These are phyloP conservation scores for Portunus trituberculatus DNA, from an alignment of 1,140 invertebrate species.

Conservation along the genomic window DNA sequence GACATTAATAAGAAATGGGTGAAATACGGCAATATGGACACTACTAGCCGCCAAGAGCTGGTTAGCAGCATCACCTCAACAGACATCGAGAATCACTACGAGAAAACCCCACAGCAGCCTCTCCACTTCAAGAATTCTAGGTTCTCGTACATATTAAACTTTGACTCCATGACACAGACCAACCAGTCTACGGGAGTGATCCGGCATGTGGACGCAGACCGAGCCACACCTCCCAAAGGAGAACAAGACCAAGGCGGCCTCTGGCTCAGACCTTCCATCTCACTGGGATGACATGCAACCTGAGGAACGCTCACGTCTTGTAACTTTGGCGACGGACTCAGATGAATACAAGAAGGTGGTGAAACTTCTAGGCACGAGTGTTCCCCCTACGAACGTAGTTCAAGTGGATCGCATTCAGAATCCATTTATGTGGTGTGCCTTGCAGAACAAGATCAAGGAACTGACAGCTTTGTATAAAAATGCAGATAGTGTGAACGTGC, in stretches of 20 bases:
- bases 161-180: constrained; percentile 56
- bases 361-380: background rate
- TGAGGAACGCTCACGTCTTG: constrained; percentile 25
- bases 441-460: constrained; percentile 71
- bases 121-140: constrained; percentile 12
- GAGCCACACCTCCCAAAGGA: constrained; percentile 46
- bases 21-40: constrained; percentile 58
- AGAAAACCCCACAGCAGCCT: background rate
- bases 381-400: background rate
- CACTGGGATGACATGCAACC: constrained; percentile 65
- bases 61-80: constrained; percentile 45
- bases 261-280: background rate
- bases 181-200: constrained; percentile 17
- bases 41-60: background rate
- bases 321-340: constrained; percentile 31
- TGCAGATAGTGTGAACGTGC: constrained; percentile 38
- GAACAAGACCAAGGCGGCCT: background rate
- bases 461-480: constrained; percentile 50
- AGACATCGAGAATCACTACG: constrained; percentile 53
- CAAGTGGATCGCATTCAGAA: constrained; percentile 69
- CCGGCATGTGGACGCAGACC: constrained; percentile 42
- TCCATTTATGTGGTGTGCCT: constrained; percentile 66
- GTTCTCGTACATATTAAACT: constrained; percentile 34
- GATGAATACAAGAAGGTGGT: constrained; percentile 45
- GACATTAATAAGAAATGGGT: constrained; percentile 67